Conservation (phyloP, 2,113 vertebrate species). For the Tragelaphus strepsiceros region DNA sequence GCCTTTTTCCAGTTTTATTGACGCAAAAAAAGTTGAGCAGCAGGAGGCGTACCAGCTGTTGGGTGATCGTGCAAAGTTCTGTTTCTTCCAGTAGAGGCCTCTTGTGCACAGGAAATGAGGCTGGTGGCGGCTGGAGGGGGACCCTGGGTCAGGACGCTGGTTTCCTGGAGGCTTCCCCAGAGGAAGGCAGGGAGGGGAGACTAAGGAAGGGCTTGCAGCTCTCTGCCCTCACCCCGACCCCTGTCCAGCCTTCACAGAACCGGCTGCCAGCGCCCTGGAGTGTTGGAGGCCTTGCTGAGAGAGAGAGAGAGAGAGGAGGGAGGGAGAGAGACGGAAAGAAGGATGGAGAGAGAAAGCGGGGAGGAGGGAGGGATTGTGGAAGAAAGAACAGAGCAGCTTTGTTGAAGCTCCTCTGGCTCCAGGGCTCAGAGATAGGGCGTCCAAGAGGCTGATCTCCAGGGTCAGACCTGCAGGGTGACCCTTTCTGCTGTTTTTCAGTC, state of each 20-base stretch:
- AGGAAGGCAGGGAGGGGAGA: too few species aligned
- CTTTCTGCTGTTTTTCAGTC: background rate
- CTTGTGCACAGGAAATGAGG: background rate
- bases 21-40: background rate
- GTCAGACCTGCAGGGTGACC: background rate
- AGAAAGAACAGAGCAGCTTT: too few species aligned
- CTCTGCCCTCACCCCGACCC: fast-evolving
- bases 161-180: background rate
- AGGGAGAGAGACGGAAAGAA: background rate
- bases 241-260: background rate
- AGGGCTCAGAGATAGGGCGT: background rate
- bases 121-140: background rate
- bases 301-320: background rate
- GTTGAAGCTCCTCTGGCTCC: background rate
- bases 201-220: background rate
- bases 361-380: fast-evolving
- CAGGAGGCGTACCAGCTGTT: background rate
- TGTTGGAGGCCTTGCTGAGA: background rate
- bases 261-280: background rate
- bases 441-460: background rate
- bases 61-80: background rate
- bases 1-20: background rate
- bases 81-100: constrained; percentile 18
- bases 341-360: background rate
- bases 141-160: background rate